Percentiles rank a stretch among this genome's conserved stretches.
Conservation (phyloP, 2,113 vertebrate species). For the Eurypyga helias region DNA sequence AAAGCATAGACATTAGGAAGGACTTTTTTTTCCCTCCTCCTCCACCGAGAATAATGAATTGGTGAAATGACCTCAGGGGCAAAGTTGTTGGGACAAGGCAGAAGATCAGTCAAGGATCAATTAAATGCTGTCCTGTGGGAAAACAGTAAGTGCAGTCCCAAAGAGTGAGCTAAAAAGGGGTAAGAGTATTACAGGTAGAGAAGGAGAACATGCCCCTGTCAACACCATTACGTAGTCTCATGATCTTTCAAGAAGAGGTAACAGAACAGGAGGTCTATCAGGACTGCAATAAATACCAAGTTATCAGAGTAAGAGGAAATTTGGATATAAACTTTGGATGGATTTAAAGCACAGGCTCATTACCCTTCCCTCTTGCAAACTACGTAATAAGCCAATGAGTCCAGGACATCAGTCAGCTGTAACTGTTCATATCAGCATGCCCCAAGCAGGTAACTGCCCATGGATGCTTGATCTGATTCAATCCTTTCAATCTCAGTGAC, state of each 20-base stretch:
- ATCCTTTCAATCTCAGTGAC: not conserved
- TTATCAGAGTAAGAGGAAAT: constrained; percentile 35
- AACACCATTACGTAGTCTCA: not conserved
- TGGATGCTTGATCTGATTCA: not conserved
- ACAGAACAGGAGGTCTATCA: constrained; percentile 16
- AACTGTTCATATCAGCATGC: not conserved
- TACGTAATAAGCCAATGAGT: not conserved
- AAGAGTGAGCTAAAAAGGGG: not conserved
- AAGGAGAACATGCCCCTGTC: not conserved
- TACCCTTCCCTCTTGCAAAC: constrained; percentile 18
- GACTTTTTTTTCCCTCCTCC: not conserved
- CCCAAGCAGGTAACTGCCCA: not conserved
- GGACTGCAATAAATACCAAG: constrained; percentile 24
- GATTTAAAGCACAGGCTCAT: constrained; percentile 14
- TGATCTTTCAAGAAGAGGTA: not conserved
- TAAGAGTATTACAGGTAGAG: not conserved
- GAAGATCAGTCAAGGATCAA: constrained; percentile 70
- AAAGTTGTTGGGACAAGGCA: constrained; percentile 73
- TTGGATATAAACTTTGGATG: constrained; percentile 5
- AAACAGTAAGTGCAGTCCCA: not conserved
- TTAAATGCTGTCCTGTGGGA: constrained; percentile 65
- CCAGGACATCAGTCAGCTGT: not conserved
- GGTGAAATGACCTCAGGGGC: constrained; percentile 59
- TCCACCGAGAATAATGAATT: constrained; percentile 56
- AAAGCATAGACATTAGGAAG: constrained; percentile 11